Evolutionary conservation across 1,140 invertebrate genomes (phyloP), one percentile per base, ranked within the genome.

Genomic region (Scaptomyza hsui): DNA sequence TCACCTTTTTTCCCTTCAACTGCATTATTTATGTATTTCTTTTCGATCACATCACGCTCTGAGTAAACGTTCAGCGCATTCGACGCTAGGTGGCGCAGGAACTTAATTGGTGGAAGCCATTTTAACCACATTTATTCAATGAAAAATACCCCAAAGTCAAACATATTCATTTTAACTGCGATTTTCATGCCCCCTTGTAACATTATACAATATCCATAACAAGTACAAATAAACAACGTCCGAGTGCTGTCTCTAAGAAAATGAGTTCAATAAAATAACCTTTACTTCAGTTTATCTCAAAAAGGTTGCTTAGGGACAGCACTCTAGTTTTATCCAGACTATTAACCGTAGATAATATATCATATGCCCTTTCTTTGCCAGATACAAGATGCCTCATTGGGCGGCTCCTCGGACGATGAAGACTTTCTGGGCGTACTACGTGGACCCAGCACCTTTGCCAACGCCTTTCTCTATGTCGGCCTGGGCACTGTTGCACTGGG

Each of bases 391-490:
- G 89, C 90, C 51, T 91, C 91, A n/a, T 57, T 91, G 57, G 91
- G 89, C 47, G 91, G 91, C 44, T 91, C 91, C 18, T 91, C 91
- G 57, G 91, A 91, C 60, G 91, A 91, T 71, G 90, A 91, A 59
- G 93, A 93, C 56, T 92, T 93, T 51, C 92, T 93, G 75, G 92
- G 92, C 91, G 73, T 93, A 85, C 82, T 92, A 70, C 64, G 92
- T 61, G 83, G 92, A 92, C 88, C 94, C 94, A 95, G 94, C 80
- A 94, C 94, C 37, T 95, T 94, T 32, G 95, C 95, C 56, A 95
- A 95, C 82, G 94, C 95, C 19, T 94, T 97, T 49, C 93, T 97
- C 5, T 97, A 97, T 91, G 95, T 96, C 10, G 96, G 96, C n/a
- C 93, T 97, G 32, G 95, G 95, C 41, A 96, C 95, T 7, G 94